A percentile compares a stretch with the other conserved stretches of the same genome.
Evolutionary conservation across 2,888 invertebrate species (phyloP).

Genomic region (Meganola albula): DNA sequence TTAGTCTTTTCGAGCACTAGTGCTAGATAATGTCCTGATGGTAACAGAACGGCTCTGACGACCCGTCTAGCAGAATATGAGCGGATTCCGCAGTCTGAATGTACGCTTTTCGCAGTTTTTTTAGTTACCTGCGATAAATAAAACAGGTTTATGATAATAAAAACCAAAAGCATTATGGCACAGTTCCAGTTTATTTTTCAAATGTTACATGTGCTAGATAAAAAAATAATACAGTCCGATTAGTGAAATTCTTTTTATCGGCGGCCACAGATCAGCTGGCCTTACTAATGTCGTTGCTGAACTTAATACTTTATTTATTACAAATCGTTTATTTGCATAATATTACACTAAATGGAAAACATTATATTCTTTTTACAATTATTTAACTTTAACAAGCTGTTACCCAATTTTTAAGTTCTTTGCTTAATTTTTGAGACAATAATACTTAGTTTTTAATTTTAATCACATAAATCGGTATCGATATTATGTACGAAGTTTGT

Average conservation of each 20-base stretch:
- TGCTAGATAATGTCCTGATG: too few relatives aligned
- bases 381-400: slow-evolving; percentile 67
- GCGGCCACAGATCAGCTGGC: slow-evolving; percentile 25
- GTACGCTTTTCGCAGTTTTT: too few relatives aligned
- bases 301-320: slow-evolving; percentile 35
- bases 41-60: too few relatives aligned
- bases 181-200: slow-evolving; percentile 75
- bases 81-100: too few relatives aligned
- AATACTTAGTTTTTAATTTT: too few relatives aligned
- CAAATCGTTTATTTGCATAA: slow-evolving; percentile 33
- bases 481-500: slow-evolving; percentile 48
- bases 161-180: slow-evolving; percentile 61
- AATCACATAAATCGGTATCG: slow-evolving; percentile 13
- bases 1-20: too few relatives aligned
- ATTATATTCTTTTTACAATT: slow-evolving; percentile 57
- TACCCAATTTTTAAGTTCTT: slow-evolving; percentile 41
- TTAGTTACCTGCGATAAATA: too few relatives aligned
- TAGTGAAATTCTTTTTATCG: slow-evolving; percentile 58
- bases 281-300: slow-evolving; percentile 31
- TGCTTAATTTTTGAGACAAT: slow-evolving; percentile 19
- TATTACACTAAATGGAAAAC: slow-evolving; percentile 60
- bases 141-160: too few relatives aligned
- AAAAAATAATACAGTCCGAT: slow-evolving; percentile 77
- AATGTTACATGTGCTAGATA: slow-evolving; percentile 74
- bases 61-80: too few relatives aligned